A percentile compares a stretch with the other conserved stretches of the same genome.
phyloP scores from a whole-genome alignment of 2,888 invertebrate genomes.

The Lasioglossum vierecki region DNA sequence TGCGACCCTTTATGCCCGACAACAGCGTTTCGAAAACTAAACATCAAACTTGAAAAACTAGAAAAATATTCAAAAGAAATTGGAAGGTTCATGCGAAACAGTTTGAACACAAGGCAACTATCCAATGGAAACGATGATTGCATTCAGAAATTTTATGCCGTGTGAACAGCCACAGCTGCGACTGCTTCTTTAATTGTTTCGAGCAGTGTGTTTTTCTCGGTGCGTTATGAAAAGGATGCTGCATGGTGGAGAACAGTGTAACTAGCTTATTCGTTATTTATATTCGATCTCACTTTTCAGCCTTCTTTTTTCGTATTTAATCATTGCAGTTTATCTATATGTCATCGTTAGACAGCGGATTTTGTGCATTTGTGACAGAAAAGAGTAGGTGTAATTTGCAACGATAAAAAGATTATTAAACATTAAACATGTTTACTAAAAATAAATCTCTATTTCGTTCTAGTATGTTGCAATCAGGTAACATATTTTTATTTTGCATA shows the following conservation, averaged over 20 bases:
- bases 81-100: neutral
- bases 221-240: neutral
- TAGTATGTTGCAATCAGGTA: too few relatives aligned
- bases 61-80: neutral
- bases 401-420: too few relatives aligned
- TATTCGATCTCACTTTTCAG: neutral
- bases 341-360: neutral
- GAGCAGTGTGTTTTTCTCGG: neutral
- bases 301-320: neutral
- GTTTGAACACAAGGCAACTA: neutral
- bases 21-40: neutral
- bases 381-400: too few relatives aligned
- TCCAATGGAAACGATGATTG: neutral
- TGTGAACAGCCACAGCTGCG: neutral
- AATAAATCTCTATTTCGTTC: too few relatives aligned
- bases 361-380: too few relatives aligned
- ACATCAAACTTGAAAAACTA: too few relatives aligned
- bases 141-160: conserved; percentile 2
- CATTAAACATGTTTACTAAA: too few relatives aligned
- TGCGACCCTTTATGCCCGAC: neutral
- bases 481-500: too few relatives aligned
- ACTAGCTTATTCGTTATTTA: neutral
- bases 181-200: neutral
- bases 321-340: neutral
- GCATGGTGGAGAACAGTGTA: neutral